Evolutionary conservation across 2,113 vertebrate genomes (phyloP).

Genomic region (Oreotrochilus melanogaster): DNA sequence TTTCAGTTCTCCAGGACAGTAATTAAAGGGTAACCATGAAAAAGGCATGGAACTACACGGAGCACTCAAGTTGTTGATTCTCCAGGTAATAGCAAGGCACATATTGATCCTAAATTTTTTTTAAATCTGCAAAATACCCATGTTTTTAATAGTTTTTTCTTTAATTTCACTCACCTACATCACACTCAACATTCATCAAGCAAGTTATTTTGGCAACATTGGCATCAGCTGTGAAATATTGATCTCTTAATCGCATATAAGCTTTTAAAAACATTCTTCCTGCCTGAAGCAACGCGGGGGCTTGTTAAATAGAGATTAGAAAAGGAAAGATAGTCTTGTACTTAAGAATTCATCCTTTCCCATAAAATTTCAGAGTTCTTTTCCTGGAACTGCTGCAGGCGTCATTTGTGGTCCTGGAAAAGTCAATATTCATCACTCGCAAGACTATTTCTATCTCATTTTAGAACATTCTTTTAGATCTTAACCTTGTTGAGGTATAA

Average conservation of each 20-base stretch:
- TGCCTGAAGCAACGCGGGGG: neutral
- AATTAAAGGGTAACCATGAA: neutral
- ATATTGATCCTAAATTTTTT: neutral
- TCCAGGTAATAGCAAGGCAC: neutral
- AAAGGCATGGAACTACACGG: neutral
- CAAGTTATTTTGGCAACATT: neutral
- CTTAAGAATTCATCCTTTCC: neutral
- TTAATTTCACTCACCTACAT: neutral
- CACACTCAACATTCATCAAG: neutral
- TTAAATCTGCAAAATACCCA: neutral
- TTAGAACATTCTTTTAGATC: neutral
- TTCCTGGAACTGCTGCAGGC: neutral
- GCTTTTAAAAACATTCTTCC: neutral
- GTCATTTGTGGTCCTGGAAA: neutral
- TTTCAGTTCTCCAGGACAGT: neutral
- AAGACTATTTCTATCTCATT: fast-evolving
- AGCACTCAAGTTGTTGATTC: neutral
- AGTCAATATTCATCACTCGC: neutral
- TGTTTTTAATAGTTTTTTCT: neutral
- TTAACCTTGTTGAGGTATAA: neutral
- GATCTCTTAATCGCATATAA: neutral
- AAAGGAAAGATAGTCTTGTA: neutral
- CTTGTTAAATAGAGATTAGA: neutral
- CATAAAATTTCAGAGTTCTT: neutral
- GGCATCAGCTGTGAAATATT: neutral